Evolutionary conservation across 2,113 vertebrate genomes (phyloP), one percentile per base, ranked within the genome.

Genomic region (Corvus hawaiiensis): DNA sequence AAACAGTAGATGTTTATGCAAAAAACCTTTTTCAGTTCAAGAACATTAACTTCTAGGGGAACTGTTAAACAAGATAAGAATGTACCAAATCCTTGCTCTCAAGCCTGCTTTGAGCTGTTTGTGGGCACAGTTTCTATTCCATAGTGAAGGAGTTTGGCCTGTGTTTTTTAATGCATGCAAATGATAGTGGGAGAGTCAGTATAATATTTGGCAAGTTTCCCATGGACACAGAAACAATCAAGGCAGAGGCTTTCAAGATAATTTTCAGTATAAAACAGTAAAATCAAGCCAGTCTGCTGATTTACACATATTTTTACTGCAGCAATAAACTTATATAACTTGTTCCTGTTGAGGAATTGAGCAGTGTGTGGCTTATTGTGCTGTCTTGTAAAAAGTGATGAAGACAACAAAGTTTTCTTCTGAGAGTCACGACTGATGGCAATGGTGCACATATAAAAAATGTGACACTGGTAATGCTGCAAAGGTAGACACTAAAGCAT

Each of bases 21-120:
- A 81, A 94, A 83, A 87, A 48, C 4, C 20, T 62, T 89, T 73
- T 89, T 17, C 48, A 61, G 48, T 89, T 94, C 56, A 67, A 86
- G 43, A 93, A 46, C 52, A 93, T 62, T 94, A 84, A 93, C 56
- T 94, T 94, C 61, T 89, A 63, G 79, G 23, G 28, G 58, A 86
- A 94, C 85, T 94, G 93, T 93, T 96, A 90, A 89, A 93, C 61
- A 72, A 92, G 95, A 95, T 93, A 96, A 97, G 83, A 92, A 84
- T 51, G 56, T 51, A 89, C 76, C 39, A 89, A 93, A 82, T 89
- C 56, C 74, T 89, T 94, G 56, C 54, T 94, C 86, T 84, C 54
- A 64, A 90, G 83, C 9, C 41, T 35, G 41, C 86, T 93, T 96
- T 94, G 76, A 92, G 92, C 78, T 87, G 6, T 56, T 68, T 90